These are phyloP conservation scores for Micromesistius poutassou DNA, from an alignment of 2,797 vertebrate species.

Conservation along the genomic window DNA sequence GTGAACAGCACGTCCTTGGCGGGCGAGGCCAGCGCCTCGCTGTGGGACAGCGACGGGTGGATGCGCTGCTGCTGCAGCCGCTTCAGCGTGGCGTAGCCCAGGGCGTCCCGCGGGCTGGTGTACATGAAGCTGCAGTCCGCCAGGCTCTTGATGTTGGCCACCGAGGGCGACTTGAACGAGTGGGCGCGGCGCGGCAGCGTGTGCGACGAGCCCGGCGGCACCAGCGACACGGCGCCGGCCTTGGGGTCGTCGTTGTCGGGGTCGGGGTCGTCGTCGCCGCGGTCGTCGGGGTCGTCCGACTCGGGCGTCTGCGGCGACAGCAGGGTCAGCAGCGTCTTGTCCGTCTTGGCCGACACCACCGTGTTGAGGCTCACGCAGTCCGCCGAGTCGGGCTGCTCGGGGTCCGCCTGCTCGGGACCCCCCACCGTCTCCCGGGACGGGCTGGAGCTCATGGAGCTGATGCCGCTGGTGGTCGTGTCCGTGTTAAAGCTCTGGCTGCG, in stretches of 20 bases:
- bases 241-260: constrained; percentile 83
- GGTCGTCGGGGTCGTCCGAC: constrained; percentile 72
- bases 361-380: constrained; percentile 98
- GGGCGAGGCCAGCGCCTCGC: constrained; percentile 92
- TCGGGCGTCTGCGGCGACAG: constrained; percentile 81
- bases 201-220: constrained; percentile 91
- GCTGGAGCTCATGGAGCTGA: constrained; percentile 99
- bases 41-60: constrained; percentile 93
- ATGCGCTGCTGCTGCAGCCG: constrained; percentile 96
- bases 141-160: constrained; percentile 90
- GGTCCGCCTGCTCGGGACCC: constrained; percentile 76
- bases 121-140: constrained; percentile 96
- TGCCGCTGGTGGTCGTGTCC: constrained; percentile 97
- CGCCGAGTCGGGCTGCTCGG: constrained; percentile 82
- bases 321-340: constrained; percentile 85
- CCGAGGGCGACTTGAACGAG: constrained; percentile 93
- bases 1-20: constrained; percentile 98
- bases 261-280: constrained; percentile 75
- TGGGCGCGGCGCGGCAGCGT: constrained; percentile 95
- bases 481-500: constrained; percentile 99
- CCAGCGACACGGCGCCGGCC: constrained; percentile 87
- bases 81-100: constrained; percentile 94
- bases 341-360: constrained; percentile 91
- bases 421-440: constrained; percentile 94
- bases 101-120: constrained; percentile 90